Percentiles rank a stretch among this genome's conserved stretches.
These are phyloP conservation scores for Podocnemis expansa DNA, from an alignment of 2,113 vertebrate genomes.

Conservation along the genomic window DNA sequence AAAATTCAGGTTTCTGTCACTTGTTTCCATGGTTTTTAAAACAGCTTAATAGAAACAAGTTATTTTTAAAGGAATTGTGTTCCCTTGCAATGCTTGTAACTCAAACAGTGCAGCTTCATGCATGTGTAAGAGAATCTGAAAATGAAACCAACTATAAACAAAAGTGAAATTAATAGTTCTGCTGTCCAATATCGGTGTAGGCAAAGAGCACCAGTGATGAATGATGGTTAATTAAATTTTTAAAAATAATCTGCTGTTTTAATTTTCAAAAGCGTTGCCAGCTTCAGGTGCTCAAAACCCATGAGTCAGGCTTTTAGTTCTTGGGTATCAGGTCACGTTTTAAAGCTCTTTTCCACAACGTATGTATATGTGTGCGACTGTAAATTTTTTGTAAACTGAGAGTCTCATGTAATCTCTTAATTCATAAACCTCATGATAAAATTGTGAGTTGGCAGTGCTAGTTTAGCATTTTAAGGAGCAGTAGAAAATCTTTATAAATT, in stretches of 20 bases:
- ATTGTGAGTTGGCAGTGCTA: background rate
- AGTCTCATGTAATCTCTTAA: background rate
- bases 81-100: background rate
- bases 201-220: background rate
- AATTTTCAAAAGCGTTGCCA: background rate
- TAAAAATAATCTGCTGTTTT: too few species aligned
- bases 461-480: background rate
- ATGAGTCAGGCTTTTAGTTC: background rate
- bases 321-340: background rate
- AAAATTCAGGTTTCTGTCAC: background rate
- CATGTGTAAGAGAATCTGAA: background rate
- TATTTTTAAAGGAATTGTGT: background rate
- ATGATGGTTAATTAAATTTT: background rate
- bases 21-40: background rate
- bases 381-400: background rate
- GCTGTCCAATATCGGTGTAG: background rate
- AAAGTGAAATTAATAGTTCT: background rate
- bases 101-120: background rate
- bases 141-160: background rate
- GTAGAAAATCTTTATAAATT: background rate
- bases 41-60: background rate
- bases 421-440: background rate
- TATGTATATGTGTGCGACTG: too few species aligned
- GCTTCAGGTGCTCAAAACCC: background rate
- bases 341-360: background rate